A percentile compares a stretch with the other conserved stretches of the same genome.
Conservation (phyloP, 2,113 vertebrate species). For the Pseudorhombus dupliciocellatus region DNA sequence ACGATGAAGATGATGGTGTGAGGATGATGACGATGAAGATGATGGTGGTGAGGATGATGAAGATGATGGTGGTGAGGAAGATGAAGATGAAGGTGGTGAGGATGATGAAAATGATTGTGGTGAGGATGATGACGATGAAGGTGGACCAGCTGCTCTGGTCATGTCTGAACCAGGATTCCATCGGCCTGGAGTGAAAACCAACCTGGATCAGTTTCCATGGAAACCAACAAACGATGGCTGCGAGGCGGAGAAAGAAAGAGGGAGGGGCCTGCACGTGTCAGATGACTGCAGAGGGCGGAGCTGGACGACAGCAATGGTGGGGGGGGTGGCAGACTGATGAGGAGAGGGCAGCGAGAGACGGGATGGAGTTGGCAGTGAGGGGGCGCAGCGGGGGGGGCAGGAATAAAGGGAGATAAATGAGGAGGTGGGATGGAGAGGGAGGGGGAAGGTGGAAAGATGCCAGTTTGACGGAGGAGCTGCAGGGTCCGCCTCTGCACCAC, state of each 20-base stretch:
- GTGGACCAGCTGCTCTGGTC: background rate
- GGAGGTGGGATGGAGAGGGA: slow-evolving; percentile 32
- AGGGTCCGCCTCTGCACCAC: slow-evolving; percentile 49
- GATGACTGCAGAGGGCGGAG: slow-evolving; percentile 14
- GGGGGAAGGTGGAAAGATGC: slow-evolving; percentile 53
- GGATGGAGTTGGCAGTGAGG: slow-evolving; percentile 35
- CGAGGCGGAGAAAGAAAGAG: background rate
- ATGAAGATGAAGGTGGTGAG: background rate
- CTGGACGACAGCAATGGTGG: background rate
- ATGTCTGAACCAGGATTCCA: slow-evolving; percentile 18
- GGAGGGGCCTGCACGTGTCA: slow-evolving; percentile 11
- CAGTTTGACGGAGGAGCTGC: slow-evolving; percentile 48
- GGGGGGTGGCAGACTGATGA: slow-evolving; percentile 19
- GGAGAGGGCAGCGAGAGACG: slow-evolving; percentile 28
- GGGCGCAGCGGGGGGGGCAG: slow-evolving; percentile 12
- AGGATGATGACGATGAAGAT: no score
- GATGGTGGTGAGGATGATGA: background rate
- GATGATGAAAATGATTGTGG: background rate
- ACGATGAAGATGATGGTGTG: no score
- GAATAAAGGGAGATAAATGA: slow-evolving; percentile 35
- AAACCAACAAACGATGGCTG: slow-evolving; percentile 63
- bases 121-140: background rate
- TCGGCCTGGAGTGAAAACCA: slow-evolving; percentile 15
- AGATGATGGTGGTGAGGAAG: background rate
- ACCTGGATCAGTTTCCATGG: slow-evolving; percentile 74